A percentile compares a stretch with the other conserved stretches of the same genome.
Conservation (phyloP, 2,888 invertebrate genomes). For the Andricus curvator region DNA sequence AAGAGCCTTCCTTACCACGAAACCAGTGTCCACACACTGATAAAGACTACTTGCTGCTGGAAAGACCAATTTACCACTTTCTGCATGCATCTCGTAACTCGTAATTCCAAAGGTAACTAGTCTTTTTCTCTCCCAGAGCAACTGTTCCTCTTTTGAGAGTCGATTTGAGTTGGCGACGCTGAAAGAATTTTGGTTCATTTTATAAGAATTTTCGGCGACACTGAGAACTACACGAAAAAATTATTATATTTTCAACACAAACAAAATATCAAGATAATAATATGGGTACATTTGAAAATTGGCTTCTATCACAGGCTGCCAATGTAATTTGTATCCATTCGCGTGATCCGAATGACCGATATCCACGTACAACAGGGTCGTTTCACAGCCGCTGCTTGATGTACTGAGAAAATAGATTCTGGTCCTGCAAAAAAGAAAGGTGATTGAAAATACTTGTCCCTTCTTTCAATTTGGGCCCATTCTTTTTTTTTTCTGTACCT, state of each 20-base stretch:
- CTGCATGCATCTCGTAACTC: slow-evolving; percentile 92
- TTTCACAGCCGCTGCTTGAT: slow-evolving; percentile 93
- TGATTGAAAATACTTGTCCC: neutral
- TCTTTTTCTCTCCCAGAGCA: slow-evolving; percentile 94
- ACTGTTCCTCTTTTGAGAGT: slow-evolving; percentile 92
- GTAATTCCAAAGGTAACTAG: slow-evolving; percentile 96
- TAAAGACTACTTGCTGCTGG: slow-evolving; percentile 94
- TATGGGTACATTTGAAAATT: slow-evolving; percentile 80
- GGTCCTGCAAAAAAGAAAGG: slow-evolving; percentile 79
- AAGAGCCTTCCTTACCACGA: slow-evolving; percentile 81
- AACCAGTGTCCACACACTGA: slow-evolving; percentile 88
- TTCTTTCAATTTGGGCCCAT: neutral
- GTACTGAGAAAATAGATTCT: slow-evolving; percentile 94
- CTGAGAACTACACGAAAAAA: too few relatives aligned
- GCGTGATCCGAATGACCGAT: slow-evolving; percentile 84
- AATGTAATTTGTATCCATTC: slow-evolving; percentile 83
- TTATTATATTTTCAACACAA: too few relatives aligned
- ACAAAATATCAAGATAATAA: neutral
- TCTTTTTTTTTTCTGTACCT: slow-evolving; percentile 58
- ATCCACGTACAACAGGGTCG: slow-evolving; percentile 92
- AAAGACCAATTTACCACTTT: slow-evolving; percentile 92
- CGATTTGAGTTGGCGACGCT: slow-evolving; percentile 80
- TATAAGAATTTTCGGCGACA: too few relatives aligned
- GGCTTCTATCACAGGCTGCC: slow-evolving; percentile 91
- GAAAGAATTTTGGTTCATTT: slow-evolving; percentile 31